Base-by-base conservation (phyloP, 2,888 invertebrate species). In the Cosmopolites sordidus region DNA sequence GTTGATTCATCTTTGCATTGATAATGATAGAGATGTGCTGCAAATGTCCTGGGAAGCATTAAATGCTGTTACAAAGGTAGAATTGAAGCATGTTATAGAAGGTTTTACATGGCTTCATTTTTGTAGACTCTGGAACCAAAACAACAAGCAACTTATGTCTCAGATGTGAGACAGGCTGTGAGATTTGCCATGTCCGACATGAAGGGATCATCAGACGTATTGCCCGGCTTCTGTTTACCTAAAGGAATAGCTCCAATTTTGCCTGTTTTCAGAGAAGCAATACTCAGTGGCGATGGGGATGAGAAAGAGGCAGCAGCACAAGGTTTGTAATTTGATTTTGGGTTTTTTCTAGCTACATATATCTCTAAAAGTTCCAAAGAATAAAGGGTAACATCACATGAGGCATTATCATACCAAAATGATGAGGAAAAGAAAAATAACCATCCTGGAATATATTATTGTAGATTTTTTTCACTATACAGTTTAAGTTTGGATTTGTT, bases 261-360 rank as follows among this genome's bases (percentile, higher is more conserved):
- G 58, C 94, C 95, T 0, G 87, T 98, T 52, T 96, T 97, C 79
- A 84, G 98, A 41, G 98, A 99, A 76, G 93, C 96, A 1, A 90
- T 99, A 69, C 78, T 99, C 41, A 95, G 93, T 75, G 98, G 97
- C 0, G 80, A 90, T 51, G 93, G 95, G 0, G 98, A 98, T 61
- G 86, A 93, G 70, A 98, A 98, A 73, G 98, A 97, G 75, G 87
- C 88, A 60, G 96, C 97, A 0, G 93, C 97, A 5, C 86, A 91
- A 69, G 95, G 95, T 59, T 77, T 6, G 12, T 98, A 64, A n/a
- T 12, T 33, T n/a, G n/a, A n/a, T n/a, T n/a, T n/a, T 12, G 3
- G 12, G 11, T 12, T 6, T 12, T 12, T 12, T n/a, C 5, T 4
- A 33, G 12, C 12, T 33, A 3, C n/a, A n/a, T n/a, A n/a, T n/a